A percentile compares a stretch with the other conserved stretches of the same genome.
Conservation (phyloP, 2,888 invertebrate genomes). For the Opisthograptis luteolata region DNA sequence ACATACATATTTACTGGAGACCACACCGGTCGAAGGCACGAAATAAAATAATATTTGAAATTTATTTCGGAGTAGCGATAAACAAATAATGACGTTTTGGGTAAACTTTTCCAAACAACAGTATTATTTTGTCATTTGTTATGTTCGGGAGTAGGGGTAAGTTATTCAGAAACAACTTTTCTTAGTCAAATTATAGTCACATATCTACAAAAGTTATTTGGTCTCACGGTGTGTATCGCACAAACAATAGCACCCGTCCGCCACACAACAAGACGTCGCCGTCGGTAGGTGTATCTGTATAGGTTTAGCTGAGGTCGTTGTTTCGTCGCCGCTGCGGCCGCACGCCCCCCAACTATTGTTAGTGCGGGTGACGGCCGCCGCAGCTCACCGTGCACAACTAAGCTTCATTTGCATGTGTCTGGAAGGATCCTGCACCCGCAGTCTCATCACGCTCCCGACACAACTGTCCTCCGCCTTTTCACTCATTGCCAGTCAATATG, state of each 20-base stretch:
- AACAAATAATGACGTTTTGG: slow-evolving; percentile 23
- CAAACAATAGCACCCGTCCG: slow-evolving; percentile 11
- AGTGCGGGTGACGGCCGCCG: slow-evolving; percentile 46
- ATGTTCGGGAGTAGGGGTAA: slow-evolving; percentile 11
- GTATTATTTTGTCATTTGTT: slow-evolving; percentile 4
- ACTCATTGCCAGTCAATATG: slow-evolving; percentile 72
- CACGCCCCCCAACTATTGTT: slow-evolving; percentile 50
- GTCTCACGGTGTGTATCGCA: slow-evolving; percentile 3
- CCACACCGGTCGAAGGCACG: slow-evolving; percentile 57
- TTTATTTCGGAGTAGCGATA: slow-evolving; percentile 26
- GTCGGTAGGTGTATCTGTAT: slow-evolving; percentile 26
- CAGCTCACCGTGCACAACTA: slow-evolving; percentile 52
- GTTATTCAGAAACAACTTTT: slow-evolving; percentile 14
- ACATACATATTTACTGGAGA: slow-evolving; percentile 55
- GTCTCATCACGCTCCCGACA: slow-evolving; percentile 54
- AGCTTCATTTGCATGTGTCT: slow-evolving; percentile 69
- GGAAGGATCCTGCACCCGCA: slow-evolving; percentile 43
- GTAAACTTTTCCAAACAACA: slow-evolving; percentile 7
- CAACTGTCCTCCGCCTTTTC: slow-evolving; percentile 64
- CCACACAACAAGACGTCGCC: slow-evolving; percentile 19
- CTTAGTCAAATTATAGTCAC: slow-evolving; percentile 2
- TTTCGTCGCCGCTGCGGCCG: slow-evolving; percentile 34
- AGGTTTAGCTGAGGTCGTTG: slow-evolving; percentile 47
- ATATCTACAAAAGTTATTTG: slow-evolving; percentile 7
- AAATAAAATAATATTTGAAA: slow-evolving; percentile 35